Evolutionary conservation across 2,797 vertebrate genomes (phyloP).

Genomic region (Ctenochaetus hawaiiensis): DNA sequence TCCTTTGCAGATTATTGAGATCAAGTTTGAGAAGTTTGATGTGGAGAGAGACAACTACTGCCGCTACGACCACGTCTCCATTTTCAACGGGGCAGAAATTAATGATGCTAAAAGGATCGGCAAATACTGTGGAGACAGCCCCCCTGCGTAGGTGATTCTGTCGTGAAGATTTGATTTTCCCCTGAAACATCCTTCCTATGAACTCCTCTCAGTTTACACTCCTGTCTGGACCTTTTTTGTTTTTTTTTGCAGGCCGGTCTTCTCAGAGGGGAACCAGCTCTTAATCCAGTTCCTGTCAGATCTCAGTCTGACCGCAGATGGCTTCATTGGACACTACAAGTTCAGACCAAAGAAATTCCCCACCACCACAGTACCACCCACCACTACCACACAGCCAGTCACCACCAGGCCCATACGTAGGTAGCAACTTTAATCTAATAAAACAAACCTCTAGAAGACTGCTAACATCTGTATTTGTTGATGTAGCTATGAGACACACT

Average conservation of each 20-base stretch:
- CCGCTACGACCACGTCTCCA: slow-evolving; percentile 95
- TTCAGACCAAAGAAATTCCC: slow-evolving; percentile 94
- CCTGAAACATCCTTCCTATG: not conserved
- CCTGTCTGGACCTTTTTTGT: slow-evolving; percentile 10
- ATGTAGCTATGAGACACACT: slow-evolving; percentile 24
- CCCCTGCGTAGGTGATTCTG: slow-evolving; percentile 91
- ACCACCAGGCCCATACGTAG: slow-evolving; percentile 90
- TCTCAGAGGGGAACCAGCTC: slow-evolving; percentile 95
- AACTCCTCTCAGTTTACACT: slow-evolving; percentile 32
- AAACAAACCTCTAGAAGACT: slow-evolving; percentile 6
- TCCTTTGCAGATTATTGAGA: slow-evolving; percentile 88
- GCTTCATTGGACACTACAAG: slow-evolving; percentile 97
- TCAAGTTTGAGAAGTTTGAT: slow-evolving; percentile 99
- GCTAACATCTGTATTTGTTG: slow-evolving; percentile 40
- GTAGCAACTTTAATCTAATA: slow-evolving; percentile 64
- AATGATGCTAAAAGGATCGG: slow-evolving; percentile 96
- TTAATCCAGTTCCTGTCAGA: slow-evolving; percentile 98
- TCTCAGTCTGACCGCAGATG: slow-evolving; percentile 97
- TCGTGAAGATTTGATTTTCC: slow-evolving; percentile 18
- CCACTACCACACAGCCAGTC: slow-evolving; percentile 82
- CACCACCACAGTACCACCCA: slow-evolving; percentile 85
- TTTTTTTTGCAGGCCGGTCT: slow-evolving; percentile 88
- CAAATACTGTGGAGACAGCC: slow-evolving; percentile 97
- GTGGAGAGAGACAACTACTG: slow-evolving; percentile 98
- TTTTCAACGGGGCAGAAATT: slow-evolving; percentile 95